These are phyloP conservation scores for Aphis gossypii DNA, from an alignment of 1,140 invertebrate species.

Conservation along the genomic window DNA sequence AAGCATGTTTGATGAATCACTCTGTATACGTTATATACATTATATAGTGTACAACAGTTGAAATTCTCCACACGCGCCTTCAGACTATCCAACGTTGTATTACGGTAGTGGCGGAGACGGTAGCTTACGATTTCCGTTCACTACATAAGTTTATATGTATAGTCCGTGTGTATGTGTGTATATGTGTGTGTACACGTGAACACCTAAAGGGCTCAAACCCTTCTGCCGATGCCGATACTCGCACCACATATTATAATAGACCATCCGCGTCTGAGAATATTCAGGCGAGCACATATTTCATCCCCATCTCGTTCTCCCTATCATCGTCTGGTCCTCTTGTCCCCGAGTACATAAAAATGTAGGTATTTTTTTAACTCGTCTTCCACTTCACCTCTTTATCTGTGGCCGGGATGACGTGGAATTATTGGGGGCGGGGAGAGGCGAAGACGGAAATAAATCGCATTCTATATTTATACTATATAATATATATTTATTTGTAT, in stretches of 20 bases:
- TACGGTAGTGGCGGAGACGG: not conserved
- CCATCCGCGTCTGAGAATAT: not conserved
- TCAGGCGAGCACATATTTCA: conserved; percentile 17
- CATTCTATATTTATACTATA: not conserved
- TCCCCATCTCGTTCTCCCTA: not conserved
- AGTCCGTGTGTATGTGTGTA: not conserved
- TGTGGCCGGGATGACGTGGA: not conserved
- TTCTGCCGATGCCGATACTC: not conserved
- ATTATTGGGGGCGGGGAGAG: too few relatives aligned
- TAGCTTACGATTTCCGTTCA: not conserved
- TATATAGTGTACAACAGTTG: not conserved
- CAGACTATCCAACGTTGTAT: not conserved
- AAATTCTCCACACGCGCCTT: not conserved
- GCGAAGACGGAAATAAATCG: conserved; percentile 12
- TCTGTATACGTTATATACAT: not conserved
- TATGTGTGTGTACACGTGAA: not conserved
- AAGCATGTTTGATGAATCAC: not conserved
- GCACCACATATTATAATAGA: conserved; percentile 12
- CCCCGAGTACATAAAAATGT: not conserved
- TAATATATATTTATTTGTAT: conserved; percentile 18
- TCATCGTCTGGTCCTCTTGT: not conserved
- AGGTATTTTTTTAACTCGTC: not conserved
- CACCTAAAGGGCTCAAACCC: not conserved
- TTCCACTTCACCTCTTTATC: not conserved
- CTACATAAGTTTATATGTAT: not conserved